A percentile compares a stretch with the other conserved stretches of the same genome.
These are phyloP conservation scores for Tiphia femorata DNA, from an alignment of 2,888 invertebrate genomes.

Conservation along the genomic window DNA sequence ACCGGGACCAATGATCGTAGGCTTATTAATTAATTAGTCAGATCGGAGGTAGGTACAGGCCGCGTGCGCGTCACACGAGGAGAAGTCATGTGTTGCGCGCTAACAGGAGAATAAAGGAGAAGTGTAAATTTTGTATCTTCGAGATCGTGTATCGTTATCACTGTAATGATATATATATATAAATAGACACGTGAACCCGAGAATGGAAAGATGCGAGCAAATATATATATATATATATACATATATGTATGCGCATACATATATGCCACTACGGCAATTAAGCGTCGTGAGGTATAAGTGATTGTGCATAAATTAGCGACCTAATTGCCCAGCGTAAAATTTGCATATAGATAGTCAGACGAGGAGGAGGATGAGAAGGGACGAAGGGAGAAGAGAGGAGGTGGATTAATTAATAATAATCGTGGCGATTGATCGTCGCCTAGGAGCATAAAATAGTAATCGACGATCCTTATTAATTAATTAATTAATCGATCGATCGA, in stretches of 20 bases:
- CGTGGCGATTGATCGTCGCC: constrained; percentile 11
- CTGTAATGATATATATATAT: constrained; percentile 42
- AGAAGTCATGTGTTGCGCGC: neutral
- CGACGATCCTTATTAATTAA: constrained; percentile 8
- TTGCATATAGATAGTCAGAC: constrained; percentile 43
- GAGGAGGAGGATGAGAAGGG: neutral
- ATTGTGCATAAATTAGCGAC: constrained; percentile 62
- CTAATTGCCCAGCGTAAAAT: constrained; percentile 45
- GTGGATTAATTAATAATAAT: constrained; percentile 23
- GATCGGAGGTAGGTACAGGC: constrained; percentile 8
- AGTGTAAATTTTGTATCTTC: constrained; percentile 66
- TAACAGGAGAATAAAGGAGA: neutral
- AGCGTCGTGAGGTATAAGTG: constrained; percentile 46
- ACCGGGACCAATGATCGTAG: neutral
- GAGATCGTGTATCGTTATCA: constrained; percentile 60
- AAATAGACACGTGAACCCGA: constrained; percentile 6
- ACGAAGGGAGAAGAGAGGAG: neutral
- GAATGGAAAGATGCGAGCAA: neutral
- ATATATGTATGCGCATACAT: constrained; percentile 22
- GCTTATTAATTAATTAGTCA: constrained; percentile 7
- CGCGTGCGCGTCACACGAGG: constrained; percentile 8
- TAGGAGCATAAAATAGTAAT: constrained; percentile 18
- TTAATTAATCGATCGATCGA: constrained; percentile 19
- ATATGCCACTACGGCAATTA: constrained; percentile 16
- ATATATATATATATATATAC: constrained; percentile 29